Base-by-base conservation (phyloP, 30 jellyfish, hydroid and myxozoan species). In the Aurelia aurita complex sp. Pacific region DNA sequence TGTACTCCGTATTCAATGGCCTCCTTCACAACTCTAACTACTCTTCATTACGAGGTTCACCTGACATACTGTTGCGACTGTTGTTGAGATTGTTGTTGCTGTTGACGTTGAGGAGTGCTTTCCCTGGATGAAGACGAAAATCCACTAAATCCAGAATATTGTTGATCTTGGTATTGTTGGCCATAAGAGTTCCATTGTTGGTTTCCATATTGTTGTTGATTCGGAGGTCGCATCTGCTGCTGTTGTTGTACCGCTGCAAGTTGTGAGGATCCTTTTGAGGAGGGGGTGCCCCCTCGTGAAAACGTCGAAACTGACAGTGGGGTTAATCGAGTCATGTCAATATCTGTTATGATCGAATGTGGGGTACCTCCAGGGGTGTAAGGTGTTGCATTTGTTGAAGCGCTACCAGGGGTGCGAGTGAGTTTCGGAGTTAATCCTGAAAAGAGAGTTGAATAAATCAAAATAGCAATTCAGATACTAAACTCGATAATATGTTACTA, bases 331-430 rank as follows among this genome's bases (percentile, higher is more conserved):
- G 81, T 69, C 87, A 86, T 81, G 80, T 81, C 97, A 33, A 76
- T 80, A 64, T 76, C 94, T 2, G 97, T 81, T 34, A 89, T 79
- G 38, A 89, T 81, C 32, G 97, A 81, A 33, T 69, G 88, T 5
- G 99, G 99, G 36, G 99, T 95, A 8, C 93, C 97, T 7, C 97
- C 97, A 1, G 99, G 99, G 62, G 99, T 95, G 76, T 89, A 95
- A 36, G 99, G 99, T 12, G 99, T 95, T 8, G 88, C 89, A 74
- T 76, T 69, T 3, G 86, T 67, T 23, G 92, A 80, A 17, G 86
- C 62, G 23, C 80, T 94, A 0, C 88, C 89, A 7, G 97, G 97
- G 2, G 97, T 89, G 67, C 92, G 88, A 3, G 50, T 69, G 64
- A 74, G 67, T 75, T 89, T 81, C 12, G 97, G 97, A 2, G 97